Evolutionary conservation across 2,888 invertebrate genomes (phyloP), one percentile per base, ranked within the genome.

Genomic region (Calliphora vomitoria): DNA sequence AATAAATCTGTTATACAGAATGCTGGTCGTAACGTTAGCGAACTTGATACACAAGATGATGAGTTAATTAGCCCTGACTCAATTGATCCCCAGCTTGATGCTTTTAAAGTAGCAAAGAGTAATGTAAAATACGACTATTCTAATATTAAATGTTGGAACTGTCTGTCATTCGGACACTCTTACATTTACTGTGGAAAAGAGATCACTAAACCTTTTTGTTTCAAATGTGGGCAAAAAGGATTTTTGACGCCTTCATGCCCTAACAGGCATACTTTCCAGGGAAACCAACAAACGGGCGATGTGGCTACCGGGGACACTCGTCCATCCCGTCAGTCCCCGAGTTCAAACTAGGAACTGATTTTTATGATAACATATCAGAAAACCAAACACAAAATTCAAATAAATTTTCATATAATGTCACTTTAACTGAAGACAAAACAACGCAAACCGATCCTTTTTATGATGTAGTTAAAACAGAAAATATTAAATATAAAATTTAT

Each of bases 61-160:
- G 47, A 31, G 4, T 1, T 20, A 4, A 47, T 38, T n/a, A 6
- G 1, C 18, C n/a, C 11, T 3, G 68, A 78, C 1, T 10, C 15
- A 15, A 25, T 8, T 8, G 58, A 68, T 25, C 68, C 58, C 11
- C 78, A 79, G 18, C 13, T 68, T n/a, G 78, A 79, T 13, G 60
- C 60, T 4, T 13, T 60, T 15, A 25, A 60, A 31, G 8, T 60
- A 31, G 4, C 3, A 31, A 15, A 15, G 15, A 60, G 2, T 31
- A 60, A 31, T 60, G 31, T 13, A 3, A 66, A 53, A 31, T 18
- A 1, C 11, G 76, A 79, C 31, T 79, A 58, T 68, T 79, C 68
- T 0, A 41, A 44, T 3, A 79, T 79, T 15, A 38, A 79, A 55
- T 79, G 68, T 44, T 68, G 78, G 60, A 75, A 60, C 18, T 75